These are phyloP conservation scores for Chrysaora quinquecirrha DNA, from an alignment of 30 jellyfish, hydroid and myxozoan species.

Conservation along the genomic window DNA sequence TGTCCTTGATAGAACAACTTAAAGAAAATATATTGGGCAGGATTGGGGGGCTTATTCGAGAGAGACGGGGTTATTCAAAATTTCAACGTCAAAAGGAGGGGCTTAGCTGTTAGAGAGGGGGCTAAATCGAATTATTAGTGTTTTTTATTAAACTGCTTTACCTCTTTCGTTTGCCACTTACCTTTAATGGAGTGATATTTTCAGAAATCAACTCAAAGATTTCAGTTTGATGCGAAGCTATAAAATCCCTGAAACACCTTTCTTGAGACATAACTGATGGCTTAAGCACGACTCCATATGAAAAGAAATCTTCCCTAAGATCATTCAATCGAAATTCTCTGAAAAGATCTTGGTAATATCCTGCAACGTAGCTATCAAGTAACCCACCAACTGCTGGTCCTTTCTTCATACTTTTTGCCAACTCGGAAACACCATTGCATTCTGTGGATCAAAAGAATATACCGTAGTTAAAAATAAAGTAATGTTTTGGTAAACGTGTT, in stretches of 20 bases:
- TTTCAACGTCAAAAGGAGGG: too few relatives aligned
- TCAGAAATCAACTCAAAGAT: constrained; percentile 67
- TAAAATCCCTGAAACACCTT: constrained; percentile 37
- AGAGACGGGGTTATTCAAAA: too few relatives aligned
- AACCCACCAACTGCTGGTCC: constrained; percentile 71
- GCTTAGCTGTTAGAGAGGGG: too few relatives aligned
- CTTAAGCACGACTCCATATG: constrained; percentile 87
- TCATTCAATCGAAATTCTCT: constrained; percentile 76
- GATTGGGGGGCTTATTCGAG: too few relatives aligned
- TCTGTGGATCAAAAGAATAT: constrained; percentile 5
- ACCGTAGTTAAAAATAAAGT: too few relatives aligned
- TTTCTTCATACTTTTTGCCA: neutral
- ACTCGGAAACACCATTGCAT: neutral
- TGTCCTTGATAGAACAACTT: too few relatives aligned
- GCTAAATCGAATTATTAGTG: too few relatives aligned
- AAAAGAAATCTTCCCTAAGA: constrained; percentile 79
- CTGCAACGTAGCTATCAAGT: constrained; percentile 94
- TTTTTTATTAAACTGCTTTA: too few relatives aligned
- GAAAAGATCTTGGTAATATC: constrained; percentile 75
- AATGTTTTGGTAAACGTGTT: too few relatives aligned
- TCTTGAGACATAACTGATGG: constrained; percentile 69
- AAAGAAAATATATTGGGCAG: too few relatives aligned
- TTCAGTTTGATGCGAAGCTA: constrained; percentile 53
- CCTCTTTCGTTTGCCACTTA: too few relatives aligned
- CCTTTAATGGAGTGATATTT: constrained; percentile 83